A percentile compares a stretch with the other conserved stretches of the same genome.
Conservation (phyloP, 2,888 invertebrate species). For the Coelinius sp. region DNA sequence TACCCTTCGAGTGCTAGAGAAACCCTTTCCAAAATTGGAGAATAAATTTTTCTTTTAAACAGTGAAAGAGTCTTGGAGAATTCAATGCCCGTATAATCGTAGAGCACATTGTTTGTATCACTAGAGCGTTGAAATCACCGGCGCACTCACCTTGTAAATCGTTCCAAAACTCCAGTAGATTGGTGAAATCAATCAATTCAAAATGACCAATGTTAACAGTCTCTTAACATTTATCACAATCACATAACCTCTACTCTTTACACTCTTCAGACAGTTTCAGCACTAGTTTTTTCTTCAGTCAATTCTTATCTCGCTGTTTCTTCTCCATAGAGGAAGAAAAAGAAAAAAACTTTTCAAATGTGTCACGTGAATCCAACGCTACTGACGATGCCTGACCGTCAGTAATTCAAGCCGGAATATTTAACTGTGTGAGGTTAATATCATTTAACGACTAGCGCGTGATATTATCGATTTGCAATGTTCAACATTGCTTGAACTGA, state of each 20-base stretch:
- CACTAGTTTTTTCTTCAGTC: slow-evolving; percentile 6
- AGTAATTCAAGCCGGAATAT: background rate
- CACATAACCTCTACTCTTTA: slow-evolving; percentile 6
- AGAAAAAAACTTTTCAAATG: background rate
- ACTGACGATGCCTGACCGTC: slow-evolving; percentile 16
- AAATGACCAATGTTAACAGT: background rate
- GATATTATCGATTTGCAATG: too few relatives aligned
- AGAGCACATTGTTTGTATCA: slow-evolving; percentile 14
- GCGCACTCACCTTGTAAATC: slow-evolving; percentile 25
- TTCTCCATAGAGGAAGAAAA: too few relatives aligned
- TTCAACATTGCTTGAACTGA: too few relatives aligned
- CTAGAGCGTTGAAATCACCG: slow-evolving; percentile 40
- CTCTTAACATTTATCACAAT: slow-evolving; percentile 30
- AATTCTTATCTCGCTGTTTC: too few relatives aligned
- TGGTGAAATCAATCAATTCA: background rate
- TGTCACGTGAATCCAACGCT: background rate
- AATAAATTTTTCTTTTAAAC: background rate
- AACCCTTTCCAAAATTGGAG: too few relatives aligned
- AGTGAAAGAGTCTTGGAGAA: slow-evolving; percentile 20
- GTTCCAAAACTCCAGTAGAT: slow-evolving; percentile 23
- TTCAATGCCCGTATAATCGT: slow-evolving; percentile 29
- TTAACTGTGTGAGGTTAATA: background rate
- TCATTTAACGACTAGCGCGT: too few relatives aligned
- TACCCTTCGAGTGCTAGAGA: too few relatives aligned
- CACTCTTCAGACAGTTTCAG: slow-evolving; percentile 12